Base-by-base conservation (phyloP, 2,888 invertebrate species). In the Zaprionus lineosus region DNA sequence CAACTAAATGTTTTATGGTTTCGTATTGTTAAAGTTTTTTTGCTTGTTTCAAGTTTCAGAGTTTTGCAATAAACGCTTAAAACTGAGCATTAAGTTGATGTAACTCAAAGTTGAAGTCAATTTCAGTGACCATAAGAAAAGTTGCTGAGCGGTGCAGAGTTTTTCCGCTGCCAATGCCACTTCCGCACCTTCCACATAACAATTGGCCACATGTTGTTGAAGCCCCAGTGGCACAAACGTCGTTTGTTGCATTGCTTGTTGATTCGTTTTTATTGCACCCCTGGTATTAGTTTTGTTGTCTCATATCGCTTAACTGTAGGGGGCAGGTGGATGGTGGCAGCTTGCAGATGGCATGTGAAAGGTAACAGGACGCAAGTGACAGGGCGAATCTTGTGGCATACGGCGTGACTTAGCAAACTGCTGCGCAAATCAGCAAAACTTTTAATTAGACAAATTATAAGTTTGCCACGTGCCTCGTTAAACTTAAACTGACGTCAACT, bases 391-490 rank as follows among this genome's bases (percentile, higher is more conserved):
- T n/a, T n/a, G n/a, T 28, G 39, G 18, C 14, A 12, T 26, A 34
- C 46, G 39, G 37, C 34, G 51, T 50, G 58, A 50, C 43, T 52
- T 51, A 58, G 55, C 40, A 47, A 28, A 41, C 48, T 57, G 57
- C 24, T 48, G 36, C 62, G 56, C 53, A 52, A 64, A 61, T 56
- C 50, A 53, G 53, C 31, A 26, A 41, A 81, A 82, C 66, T 81
- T 81, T 84, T 82, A 81, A 81, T 84, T 75, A 74, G 71, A 62
- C 63, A 74, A 75, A 82, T 81, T 84, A 81, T 59, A 67, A 75
- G 52, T 75, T 82, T 56, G 46, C 18, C 40, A 41, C 46, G 59
- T 55, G 67, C 58, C 43, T 41, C 53, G 41, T 69, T 82, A 47
- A 77, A 56, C 56, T 58, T 52, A 33, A 61, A 51, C 56, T 36